These are phyloP conservation scores for Dryas iulia DNA, from an alignment of 1,140 invertebrate species.

Conservation along the genomic window DNA sequence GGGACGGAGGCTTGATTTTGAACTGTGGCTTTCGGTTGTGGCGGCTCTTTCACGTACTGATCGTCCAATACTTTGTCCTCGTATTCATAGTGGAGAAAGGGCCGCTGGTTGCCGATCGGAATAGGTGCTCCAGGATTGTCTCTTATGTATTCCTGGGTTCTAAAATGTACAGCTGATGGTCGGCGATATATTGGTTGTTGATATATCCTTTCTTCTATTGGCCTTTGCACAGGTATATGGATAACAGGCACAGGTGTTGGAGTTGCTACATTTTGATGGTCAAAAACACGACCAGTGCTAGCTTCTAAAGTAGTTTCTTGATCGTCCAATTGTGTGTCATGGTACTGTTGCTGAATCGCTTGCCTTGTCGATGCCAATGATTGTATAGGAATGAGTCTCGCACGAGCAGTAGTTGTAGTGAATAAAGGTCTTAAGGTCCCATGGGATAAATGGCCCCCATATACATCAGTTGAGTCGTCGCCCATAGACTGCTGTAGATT, in stretches of 20 bases:
- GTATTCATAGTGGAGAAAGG: constrained; percentile 74
- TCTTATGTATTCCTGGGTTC: constrained; percentile 73
- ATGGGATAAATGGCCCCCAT: constrained; percentile 82
- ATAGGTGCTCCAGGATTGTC: constrained; percentile 75
- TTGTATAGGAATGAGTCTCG: constrained; percentile 72
- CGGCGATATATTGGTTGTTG: constrained; percentile 77
- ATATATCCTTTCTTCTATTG: constrained; percentile 69
- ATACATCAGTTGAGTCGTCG: constrained; percentile 84
- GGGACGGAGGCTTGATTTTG: constrained; percentile 45
- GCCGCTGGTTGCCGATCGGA: constrained; percentile 77
- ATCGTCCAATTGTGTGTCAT: constrained; percentile 64
- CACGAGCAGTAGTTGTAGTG: constrained; percentile 81
- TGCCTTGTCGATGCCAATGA: constrained; percentile 67
- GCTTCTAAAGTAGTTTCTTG: constrained; percentile 76
- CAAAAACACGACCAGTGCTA: constrained; percentile 70
- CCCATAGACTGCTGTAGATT: constrained; percentile 78
- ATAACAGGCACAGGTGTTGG: constrained; percentile 72
- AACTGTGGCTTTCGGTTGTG: constrained; percentile 44
- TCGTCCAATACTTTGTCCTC: constrained; percentile 70
- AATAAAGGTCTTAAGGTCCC: constrained; percentile 84
- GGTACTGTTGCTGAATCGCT: constrained; percentile 71
- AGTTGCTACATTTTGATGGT: constrained; percentile 67
- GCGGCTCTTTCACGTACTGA: constrained; percentile 64
- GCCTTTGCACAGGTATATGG: constrained; percentile 62
- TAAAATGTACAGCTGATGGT: constrained; percentile 73